Evolutionary conservation across 2,797 vertebrate genomes (phyloP).

Genomic region (Salarias fasciatus): DNA sequence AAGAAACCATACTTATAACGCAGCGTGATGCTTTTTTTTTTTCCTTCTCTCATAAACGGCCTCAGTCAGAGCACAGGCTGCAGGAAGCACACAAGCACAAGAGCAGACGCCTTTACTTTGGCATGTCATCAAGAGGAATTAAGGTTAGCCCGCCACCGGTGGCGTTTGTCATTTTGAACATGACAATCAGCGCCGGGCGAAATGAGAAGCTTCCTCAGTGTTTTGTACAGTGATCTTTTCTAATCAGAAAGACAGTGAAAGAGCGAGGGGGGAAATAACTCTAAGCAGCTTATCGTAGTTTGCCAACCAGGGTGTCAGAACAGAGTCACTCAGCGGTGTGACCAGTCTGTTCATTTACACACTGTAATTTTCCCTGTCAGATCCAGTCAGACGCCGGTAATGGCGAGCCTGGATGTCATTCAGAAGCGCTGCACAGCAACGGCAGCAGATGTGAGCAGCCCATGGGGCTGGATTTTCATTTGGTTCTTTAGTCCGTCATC

Average conservation of each 20-base stretch:
- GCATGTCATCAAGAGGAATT: background rate
- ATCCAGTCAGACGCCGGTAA: constrained; percentile 1
- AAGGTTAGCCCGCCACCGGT: constrained; percentile 1
- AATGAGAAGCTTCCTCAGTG: background rate
- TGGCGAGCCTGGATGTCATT: background rate
- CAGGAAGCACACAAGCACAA: background rate
- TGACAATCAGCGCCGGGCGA: constrained; percentile 1
- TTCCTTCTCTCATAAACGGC: too few species aligned
- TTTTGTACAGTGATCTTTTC: constrained; percentile 11
- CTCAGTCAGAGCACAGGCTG: background rate
- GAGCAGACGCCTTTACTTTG: background rate
- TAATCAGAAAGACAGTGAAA: background rate
- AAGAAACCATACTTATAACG: too few species aligned
- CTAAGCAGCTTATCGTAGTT: constrained; percentile 7
- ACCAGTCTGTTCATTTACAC: constrained; percentile 5
- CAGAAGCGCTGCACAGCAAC: background rate
- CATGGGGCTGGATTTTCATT: background rate
- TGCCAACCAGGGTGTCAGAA: background rate
- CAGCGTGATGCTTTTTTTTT: too few species aligned
- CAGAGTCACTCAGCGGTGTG: constrained; percentile 1
- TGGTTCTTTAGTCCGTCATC: background rate
- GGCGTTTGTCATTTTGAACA: constrained; percentile 12
- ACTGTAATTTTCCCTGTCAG: constrained; percentile 13
- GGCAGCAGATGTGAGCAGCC: background rate
- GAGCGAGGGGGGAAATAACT: background rate